Evolutionary conservation across 2,888 invertebrate genomes (phyloP), one percentile per base, ranked within the genome.

Genomic region (Tetragonula carbonaria): DNA sequence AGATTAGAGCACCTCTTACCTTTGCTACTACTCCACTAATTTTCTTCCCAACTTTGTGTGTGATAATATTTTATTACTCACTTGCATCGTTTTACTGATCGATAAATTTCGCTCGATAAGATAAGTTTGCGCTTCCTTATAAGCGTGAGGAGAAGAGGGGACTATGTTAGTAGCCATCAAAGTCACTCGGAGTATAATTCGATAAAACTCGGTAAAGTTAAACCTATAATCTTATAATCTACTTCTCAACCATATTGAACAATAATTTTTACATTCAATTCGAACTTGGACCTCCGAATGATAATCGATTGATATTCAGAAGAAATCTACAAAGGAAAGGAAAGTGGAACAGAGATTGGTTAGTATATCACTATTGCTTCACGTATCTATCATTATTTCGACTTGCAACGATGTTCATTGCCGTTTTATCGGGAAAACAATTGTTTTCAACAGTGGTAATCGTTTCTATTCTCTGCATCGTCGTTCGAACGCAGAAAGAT

Each of bases 91-190:
- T 18, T 5, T 2, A 21, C 16, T n/a, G 14, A 50, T 77, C 67
- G 68, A 79, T 53, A 62, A 68, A 62, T n/a, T 16, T 38, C 51
- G 45, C 45, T 45, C 45, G 80, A 82, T 82, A 80, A 82, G 82
- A 82, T 82, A 81, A 74, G 55, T 14, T 18, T 5, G 3, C n/a
- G 55, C 21, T 70, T 74, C 33, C 16, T 68, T 81, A 73, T 81
- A 81, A 67, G 14, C 8, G 16, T 3, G 74, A 13, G 45, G 6
- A 45, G 1, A 21, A 65, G 14, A 38, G 16, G 3, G 21, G 14
- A 11, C 2, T 8, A 2, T 5, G 16, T 67, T 8, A 38, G 59
- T 74, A 33, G 14, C 33, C 14, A 50, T 51, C 33, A 38, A 6
- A 57, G 33, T 55, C 4, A 8, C 14, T 51, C 45, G 2, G 28